phyloP scores from a whole-genome alignment of 2,888 invertebrate species.

The Prosopocoilus inquinatus region DNA sequence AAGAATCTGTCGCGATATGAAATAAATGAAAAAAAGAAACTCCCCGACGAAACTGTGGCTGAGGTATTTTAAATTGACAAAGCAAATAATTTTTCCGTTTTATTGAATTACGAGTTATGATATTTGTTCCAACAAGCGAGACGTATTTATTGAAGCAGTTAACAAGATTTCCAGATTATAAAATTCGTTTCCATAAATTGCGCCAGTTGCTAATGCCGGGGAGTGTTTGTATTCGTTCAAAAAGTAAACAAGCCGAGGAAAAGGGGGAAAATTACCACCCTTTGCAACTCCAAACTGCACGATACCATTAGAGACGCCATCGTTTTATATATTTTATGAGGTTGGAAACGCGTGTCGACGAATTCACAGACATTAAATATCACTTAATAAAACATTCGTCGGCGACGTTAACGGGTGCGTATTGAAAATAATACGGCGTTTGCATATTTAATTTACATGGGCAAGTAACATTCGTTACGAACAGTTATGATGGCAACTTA shows the following conservation, averaged over 20 bases:
- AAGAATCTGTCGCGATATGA: too few relatives aligned
- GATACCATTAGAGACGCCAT: conserved; percentile 39
- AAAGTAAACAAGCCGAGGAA: background rate
- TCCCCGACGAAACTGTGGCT: too few relatives aligned
- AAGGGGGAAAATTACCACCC: conserved; percentile 24
- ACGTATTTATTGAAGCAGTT: too few relatives aligned
- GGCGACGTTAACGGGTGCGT: conserved; percentile 6
- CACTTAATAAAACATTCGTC: conserved; percentile 40
- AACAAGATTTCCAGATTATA: too few relatives aligned
- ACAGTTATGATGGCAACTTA: too few relatives aligned
- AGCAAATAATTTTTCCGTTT: too few relatives aligned
- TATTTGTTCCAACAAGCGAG: too few relatives aligned
- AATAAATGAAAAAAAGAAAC: too few relatives aligned
- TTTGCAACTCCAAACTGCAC: conserved; percentile 32
- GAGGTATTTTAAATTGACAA: too few relatives aligned
- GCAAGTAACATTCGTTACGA: too few relatives aligned
- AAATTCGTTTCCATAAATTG: too few relatives aligned
- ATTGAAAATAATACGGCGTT: background rate
- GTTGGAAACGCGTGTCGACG: conserved; percentile 40
- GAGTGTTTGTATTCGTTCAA: background rate
- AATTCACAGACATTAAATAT: conserved; percentile 41
- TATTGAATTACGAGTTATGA: too few relatives aligned
- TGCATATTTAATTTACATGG: background rate
- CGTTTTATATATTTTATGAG: conserved; percentile 41
- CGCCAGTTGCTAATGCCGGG: background rate